These are phyloP conservation scores for Menura novaehollandiae DNA, from an alignment of 2,113 vertebrate species.

Conservation along the genomic window DNA sequence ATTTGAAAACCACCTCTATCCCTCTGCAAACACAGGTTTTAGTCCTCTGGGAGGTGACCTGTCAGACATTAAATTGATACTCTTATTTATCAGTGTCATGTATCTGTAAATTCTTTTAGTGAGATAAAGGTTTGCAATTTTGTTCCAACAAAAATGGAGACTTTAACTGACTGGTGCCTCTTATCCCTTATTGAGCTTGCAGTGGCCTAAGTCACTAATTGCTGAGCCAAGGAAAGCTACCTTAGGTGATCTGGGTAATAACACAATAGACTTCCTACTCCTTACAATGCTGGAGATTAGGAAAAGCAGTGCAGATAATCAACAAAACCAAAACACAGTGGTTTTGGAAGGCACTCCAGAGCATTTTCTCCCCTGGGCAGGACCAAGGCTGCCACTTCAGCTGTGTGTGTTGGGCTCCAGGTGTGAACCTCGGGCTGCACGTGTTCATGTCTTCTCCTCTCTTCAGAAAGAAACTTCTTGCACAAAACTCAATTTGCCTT, in stretches of 20 bases:
- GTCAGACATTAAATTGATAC: conserved; percentile 6
- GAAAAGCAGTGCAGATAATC: background rate
- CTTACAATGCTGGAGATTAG: conserved; percentile 5
- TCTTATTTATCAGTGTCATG: background rate
- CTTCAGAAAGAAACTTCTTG: background rate
- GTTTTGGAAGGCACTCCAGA: background rate
- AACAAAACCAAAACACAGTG: background rate
- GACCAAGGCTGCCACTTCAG: background rate
- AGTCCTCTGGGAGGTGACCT: background rate
- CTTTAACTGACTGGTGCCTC: background rate
- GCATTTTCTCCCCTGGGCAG: rapidly evolving
- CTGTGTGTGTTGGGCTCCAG: background rate
- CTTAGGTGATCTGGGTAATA: background rate
- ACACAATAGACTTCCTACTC: conserved; percentile 3
- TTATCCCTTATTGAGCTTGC: background rate
- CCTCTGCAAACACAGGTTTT: background rate
- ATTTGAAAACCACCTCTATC: background rate
- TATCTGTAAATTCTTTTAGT: conserved; percentile 32
- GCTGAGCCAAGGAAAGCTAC: conserved; percentile 1
- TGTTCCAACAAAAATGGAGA: background rate
- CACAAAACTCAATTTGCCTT: background rate
- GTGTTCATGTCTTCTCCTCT: background rate
- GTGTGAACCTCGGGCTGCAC: rapidly evolving
- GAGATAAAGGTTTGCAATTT: conserved; percentile 1
- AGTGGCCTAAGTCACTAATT: background rate